A percentile compares a stretch with the other conserved stretches of the same genome.
Conservation (phyloP, 2,888 invertebrate genomes). For the Scaptomyza flava region DNA sequence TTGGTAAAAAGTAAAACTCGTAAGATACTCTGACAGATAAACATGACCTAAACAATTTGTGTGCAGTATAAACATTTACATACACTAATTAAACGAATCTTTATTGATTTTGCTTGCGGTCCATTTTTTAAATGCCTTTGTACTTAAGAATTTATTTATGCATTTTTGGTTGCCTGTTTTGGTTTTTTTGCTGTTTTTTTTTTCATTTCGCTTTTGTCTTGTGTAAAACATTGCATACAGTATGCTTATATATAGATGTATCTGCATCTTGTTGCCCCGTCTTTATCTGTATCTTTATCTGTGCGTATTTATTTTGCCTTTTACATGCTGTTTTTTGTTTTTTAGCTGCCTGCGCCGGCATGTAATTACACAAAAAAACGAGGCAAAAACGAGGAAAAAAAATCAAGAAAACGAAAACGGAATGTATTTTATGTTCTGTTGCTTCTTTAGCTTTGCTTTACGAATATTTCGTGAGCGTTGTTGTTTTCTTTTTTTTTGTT, state of each 20-base stretch:
- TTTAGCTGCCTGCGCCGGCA: conserved; percentile 44
- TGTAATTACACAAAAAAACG: conserved; percentile 64
- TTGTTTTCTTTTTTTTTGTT: conserved; percentile 3
- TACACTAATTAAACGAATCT: conserved; percentile 52
- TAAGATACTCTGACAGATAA: conserved; percentile 13
- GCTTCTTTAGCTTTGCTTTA: conserved; percentile 44
- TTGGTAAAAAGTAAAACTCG: conserved; percentile 68
- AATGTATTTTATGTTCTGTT: conserved; percentile 59
- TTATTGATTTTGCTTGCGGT: conserved; percentile 47
- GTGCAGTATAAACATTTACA: conserved; percentile 46
- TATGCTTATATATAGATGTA: conserved; percentile 13
- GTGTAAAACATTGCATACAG: conserved; percentile 17
- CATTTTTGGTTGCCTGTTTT: conserved; percentile 23
- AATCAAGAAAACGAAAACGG: conserved; percentile 51
- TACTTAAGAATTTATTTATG: conserved; percentile 60
- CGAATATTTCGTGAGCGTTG: conserved; percentile 12
- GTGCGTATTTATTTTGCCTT: conserved; percentile 71
- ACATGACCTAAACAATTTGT: conserved; percentile 55
- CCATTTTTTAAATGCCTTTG: conserved; percentile 33
- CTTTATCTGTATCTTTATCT: conserved; percentile 59
- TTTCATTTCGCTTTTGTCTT: conserved; percentile 51
- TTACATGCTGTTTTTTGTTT: conserved; percentile 45
- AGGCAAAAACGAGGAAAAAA: conserved; percentile 8
- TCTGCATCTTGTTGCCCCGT: conserved; percentile 14
- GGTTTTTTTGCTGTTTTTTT: conserved; percentile 11